phyloP scores from a whole-genome alignment of 1,140 invertebrate genomes.

The Ceratosolen solmsi region DNA sequence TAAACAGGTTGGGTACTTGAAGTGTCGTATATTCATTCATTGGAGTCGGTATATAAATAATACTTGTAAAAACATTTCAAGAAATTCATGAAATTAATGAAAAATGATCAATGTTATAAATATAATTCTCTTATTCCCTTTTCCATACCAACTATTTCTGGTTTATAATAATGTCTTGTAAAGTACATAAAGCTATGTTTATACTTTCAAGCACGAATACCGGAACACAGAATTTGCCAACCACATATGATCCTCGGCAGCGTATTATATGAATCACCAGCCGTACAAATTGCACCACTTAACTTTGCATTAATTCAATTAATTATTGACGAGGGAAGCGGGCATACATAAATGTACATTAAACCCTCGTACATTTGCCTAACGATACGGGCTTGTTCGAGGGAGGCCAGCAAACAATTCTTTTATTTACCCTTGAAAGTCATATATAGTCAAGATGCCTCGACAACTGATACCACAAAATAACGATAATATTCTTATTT shows the following conservation, averaged over 20 bases:
- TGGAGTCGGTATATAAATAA: too few relatives aligned
- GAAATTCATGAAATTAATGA: too few relatives aligned
- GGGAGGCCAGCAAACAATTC: neutral
- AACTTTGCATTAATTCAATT: slow-evolving; percentile 10
- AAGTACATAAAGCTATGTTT: too few relatives aligned
- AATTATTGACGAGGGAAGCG: neutral
- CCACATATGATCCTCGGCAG: neutral
- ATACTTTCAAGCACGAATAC: neutral
- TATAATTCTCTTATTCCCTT: too few relatives aligned
- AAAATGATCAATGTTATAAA: too few relatives aligned
- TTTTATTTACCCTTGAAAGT: neutral
- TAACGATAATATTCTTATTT: neutral
- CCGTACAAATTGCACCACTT: neutral
- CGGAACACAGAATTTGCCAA: neutral
- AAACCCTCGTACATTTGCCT: neutral
- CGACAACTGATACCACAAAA: neutral
- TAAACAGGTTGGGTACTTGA: too few relatives aligned
- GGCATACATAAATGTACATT: neutral
- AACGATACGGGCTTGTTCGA: neutral
- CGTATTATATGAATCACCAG: neutral
- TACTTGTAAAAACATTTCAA: too few relatives aligned
- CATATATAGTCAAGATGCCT: neutral
- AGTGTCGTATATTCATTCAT: too few relatives aligned
- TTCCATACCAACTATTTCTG: neutral
- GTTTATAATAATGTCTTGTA: neutral